phyloP scores from a whole-genome alignment of 1,140 invertebrate genomes.

The Ceratitis capitata region DNA sequence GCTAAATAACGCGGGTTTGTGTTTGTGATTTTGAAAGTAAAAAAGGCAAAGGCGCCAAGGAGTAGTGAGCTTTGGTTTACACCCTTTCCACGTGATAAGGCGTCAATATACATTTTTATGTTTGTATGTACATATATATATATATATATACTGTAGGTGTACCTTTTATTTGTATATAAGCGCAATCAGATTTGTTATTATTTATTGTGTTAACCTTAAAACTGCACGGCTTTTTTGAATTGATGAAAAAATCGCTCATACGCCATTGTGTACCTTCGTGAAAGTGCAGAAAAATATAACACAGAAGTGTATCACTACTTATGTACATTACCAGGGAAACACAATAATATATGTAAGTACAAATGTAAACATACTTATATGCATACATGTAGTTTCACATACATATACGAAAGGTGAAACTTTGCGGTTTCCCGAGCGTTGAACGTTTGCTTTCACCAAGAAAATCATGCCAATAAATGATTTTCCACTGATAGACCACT shows the following conservation, averaged over 20 bases:
- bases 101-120: too few relatives aligned
- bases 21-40: not conserved
- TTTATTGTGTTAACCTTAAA: not conserved
- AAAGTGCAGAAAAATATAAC: not conserved
- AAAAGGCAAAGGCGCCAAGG: not conserved
- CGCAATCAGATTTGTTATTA: not conserved
- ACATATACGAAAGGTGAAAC: not conserved
- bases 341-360: not conserved
- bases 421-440: not conserved
- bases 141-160: not conserved
- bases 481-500: too few relatives aligned
- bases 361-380: not conserved
- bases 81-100: not conserved
- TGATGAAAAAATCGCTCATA: slow-evolving; percentile 22
- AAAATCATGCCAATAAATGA: not conserved
- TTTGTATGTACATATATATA: not conserved
- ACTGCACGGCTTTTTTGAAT: not conserved
- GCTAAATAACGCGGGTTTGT: not conserved
- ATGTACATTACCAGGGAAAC: not conserved
- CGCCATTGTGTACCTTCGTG: not conserved
- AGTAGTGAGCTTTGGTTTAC: not conserved
- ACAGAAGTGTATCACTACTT: not conserved
- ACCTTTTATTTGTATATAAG: not conserved
- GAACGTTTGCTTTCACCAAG: not conserved
- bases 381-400: not conserved